Evolutionary conservation across 2,888 invertebrate species (phyloP), one percentile per base, ranked within the genome.

Genomic region (Orthonychiurus folsomi): DNA sequence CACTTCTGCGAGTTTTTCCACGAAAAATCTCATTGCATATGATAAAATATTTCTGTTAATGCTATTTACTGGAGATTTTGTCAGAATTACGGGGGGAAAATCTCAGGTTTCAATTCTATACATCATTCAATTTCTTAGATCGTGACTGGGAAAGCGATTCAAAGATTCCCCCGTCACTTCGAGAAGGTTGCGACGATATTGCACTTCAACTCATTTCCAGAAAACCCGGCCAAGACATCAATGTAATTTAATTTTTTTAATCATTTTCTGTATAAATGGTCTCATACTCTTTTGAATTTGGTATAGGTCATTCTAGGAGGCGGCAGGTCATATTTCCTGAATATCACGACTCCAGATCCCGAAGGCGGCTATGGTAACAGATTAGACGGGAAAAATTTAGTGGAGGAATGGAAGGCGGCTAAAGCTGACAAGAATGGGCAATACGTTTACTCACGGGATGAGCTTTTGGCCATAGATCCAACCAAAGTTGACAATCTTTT

Each of bases 101-200:
- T n/a, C n/a, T n/a, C n/a, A n/a, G n/a, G n/a, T n/a, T n/a, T n/a
- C n/a, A n/a, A n/a, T n/a, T n/a, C n/a, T n/a, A n/a, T n/a, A n/a
- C n/a, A n/a, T n/a, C n/a, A n/a, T n/a, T n/a, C n/a, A n/a, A n/a
- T n/a, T n/a, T 37, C 37, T 9, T 15, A 37, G 37, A 71, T 74
- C 80, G 92, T 1, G 80, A 83, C 65, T 92, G 91, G 91, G 92
- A 92, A 75, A 88, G 88, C 70, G 90, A 91, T 68, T 79, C 79
- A 0, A 79, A 73, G 24, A 83, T 89, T 20, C 15, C n/a, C n/a
- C 15, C 48, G 15, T 48, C 48, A n/a, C 79, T 80, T 0, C 75
- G 75, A 1, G 74, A 75, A 9, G 75, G 75, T 1, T 93, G 93
- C 76, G 86, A 87, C 75, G 93, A 93, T 74, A 91, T 93, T 64